Conservation (phyloP, 2,888 invertebrate species). For the Drosophila engyochracea region DNA sequence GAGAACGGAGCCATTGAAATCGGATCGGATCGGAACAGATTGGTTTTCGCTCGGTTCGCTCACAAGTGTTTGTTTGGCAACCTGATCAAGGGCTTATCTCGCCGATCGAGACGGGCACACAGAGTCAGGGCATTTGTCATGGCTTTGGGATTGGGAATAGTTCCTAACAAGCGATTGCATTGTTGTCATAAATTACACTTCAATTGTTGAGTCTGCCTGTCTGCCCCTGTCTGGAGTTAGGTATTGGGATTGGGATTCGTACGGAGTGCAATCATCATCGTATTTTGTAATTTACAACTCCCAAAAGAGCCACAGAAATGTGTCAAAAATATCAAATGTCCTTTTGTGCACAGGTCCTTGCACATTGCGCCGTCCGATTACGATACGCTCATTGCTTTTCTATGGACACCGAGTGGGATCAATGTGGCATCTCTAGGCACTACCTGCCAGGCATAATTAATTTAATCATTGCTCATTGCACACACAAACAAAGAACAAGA, state of each 20-base stretch:
- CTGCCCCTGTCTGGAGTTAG: background rate
- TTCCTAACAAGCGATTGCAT: slow-evolving; percentile 46
- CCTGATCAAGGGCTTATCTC: slow-evolving; percentile 79
- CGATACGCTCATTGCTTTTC: slow-evolving; percentile 65
- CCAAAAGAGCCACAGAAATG: slow-evolving; percentile 47
- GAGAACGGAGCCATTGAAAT: background rate
- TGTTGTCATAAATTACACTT: slow-evolving; percentile 80
- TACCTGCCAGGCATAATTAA: slow-evolving; percentile 79
- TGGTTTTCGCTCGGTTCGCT: slow-evolving; percentile 1
- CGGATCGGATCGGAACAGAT: slow-evolving; percentile 1
- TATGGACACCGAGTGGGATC: slow-evolving; percentile 37
- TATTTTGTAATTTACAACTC: slow-evolving; percentile 67
- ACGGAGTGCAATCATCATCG: slow-evolving; percentile 54
- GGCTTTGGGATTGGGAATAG: slow-evolving; percentile 48
- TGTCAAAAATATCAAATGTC: slow-evolving; percentile 82
- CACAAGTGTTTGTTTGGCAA: slow-evolving; percentile 74
- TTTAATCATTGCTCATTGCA: slow-evolving; percentile 79
- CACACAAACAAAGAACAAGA: slow-evolving; percentile 30
- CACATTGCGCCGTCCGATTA: slow-evolving; percentile 40
- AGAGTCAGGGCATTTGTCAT: slow-evolving; percentile 70
- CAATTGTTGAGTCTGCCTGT: slow-evolving; percentile 63
- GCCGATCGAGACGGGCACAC: slow-evolving; percentile 60
- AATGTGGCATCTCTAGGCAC: slow-evolving; percentile 29
- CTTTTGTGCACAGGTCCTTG: slow-evolving; percentile 56
- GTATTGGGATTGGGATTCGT: slow-evolving; percentile 8